Base-by-base conservation (phyloP, 2,113 vertebrate genomes). In the Meriones unguiculatus region DNA sequence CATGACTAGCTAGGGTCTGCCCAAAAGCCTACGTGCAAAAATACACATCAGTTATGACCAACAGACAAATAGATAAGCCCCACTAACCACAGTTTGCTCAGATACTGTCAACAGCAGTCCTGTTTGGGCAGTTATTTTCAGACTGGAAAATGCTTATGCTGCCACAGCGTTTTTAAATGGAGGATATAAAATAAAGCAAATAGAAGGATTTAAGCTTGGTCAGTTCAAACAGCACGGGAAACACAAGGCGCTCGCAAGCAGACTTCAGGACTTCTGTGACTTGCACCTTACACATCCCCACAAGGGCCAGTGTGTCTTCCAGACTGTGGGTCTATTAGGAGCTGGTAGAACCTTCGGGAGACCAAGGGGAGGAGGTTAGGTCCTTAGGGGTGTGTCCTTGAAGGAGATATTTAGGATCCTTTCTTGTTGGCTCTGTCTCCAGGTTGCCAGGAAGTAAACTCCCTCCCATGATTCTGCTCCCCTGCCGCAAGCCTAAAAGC, bases 101-200 rank as follows among this genome's bases (percentile, higher is more conserved):
- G 13, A 7, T 0, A 15, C 17, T 1, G 20, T 8, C 24, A 15
- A 17, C 52, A n/a, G 15, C 28, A 11, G 30, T 64, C 8, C 30
- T 30, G 54, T 6, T 10, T 30, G 2, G 2, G 24, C 25, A 12
- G n/a, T 41, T 46, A 30, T 75, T 46, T 75, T 62, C 28, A 69
- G 30, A 67, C 2, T 20, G 54, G 67, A 77, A 77, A 15, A 35
- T 7, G 28, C 35, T 4, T 35, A 32, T 5, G 7, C 62, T 8
- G 22, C 77, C 38, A 35, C 5, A 1, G 2, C 50, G 13, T 5
- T 77, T 72, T 57, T 15, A 72, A 75, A n/a, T 10, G 41, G n/a
- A 50, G 69, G 50, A 20, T 57, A 59, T 54, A 25, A 54, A 88
- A 22, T 2, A 30, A 54, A 17, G 7, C 10, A 3, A 7, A 54